Base-by-base conservation (phyloP, 1,140 invertebrate species). In the Berghia stephanieae region DNA sequence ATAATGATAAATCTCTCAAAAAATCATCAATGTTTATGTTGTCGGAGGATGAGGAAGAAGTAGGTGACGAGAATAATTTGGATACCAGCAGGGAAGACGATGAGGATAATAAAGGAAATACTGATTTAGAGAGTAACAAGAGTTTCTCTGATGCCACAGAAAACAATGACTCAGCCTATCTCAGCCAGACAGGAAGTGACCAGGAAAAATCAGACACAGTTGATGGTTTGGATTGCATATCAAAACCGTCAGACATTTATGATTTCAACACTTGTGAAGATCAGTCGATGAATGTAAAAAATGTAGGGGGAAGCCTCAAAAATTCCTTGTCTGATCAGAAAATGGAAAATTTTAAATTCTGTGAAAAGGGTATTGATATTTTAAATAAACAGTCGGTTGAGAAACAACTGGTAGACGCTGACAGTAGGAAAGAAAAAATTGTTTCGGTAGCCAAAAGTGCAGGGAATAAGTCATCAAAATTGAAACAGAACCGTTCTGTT, bases 161-260 rank as follows among this genome's bases (percentile, higher is more conserved):
- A 36, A 76, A 75, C 38, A 75, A 76, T 76, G 74, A 76, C 27
- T 76, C 74, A 21, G 74, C 74, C 27, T 76, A 76, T 34, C 63
- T 76, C 10, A 76, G 74, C 31, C 74, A 76, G 42, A 68, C 63
- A 24, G 74, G 74, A 43, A 76, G 74, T 76, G 63, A 68, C 34
- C 40, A 49, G 31, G 74, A 76, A 2, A 76, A 36, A 34, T 76
- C 74, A 49, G 74, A 76, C 24, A 75, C 57, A 16, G n/a, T 36
- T 21, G 71, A 73, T 40, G 71, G 71, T 18, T 73, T 44, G 18
- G 72, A 75, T 43, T 75, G 55, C 13, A 70, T 2, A 13, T 63
- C 10, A 21, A 74, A 74, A 40, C 8, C 27, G 31, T 44, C 57
- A 3, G 38, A 66, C 5, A 34, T 75, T 42, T 75, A 43, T 42